Conservation (phyloP, 2,888 invertebrate genomes). For the Girardia tigrina region DNA sequence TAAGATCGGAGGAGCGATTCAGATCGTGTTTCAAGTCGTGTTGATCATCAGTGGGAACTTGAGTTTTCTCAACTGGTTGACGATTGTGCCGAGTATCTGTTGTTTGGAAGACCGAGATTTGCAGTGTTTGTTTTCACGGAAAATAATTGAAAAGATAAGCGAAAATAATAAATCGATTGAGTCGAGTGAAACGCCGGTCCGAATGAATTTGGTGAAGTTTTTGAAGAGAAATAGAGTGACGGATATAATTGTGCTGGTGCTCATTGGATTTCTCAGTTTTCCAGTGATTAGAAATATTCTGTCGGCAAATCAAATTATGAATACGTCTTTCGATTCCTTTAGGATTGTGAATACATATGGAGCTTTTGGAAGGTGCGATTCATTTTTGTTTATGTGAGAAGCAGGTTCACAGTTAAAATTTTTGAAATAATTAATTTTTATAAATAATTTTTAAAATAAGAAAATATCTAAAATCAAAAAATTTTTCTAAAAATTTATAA, state of each 20-base stretch:
- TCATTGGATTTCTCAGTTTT: constrained; percentile 49
- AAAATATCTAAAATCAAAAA: too few species aligned
- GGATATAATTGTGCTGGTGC: constrained; percentile 41
- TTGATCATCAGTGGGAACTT: constrained; percentile 51
- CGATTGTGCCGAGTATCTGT: constrained; percentile 49
- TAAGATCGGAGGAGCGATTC: constrained; percentile 43
- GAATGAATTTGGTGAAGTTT: not conserved
- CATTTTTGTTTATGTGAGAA: too few species aligned
- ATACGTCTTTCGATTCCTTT: constrained; percentile 51
- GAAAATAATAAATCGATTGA: too few species aligned
- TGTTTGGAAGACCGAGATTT: constrained; percentile 49
- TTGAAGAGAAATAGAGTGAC: not conserved
- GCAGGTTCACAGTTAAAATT: too few species aligned
- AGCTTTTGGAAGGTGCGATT: constrained; percentile 51
- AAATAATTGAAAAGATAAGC: too few species aligned
- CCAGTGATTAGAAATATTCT: constrained; percentile 50
- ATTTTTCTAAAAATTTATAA: too few species aligned
- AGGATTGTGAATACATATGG: constrained; percentile 52
- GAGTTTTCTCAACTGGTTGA: constrained; percentile 52
- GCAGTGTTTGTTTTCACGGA: constrained; percentile 42
- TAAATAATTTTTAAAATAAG: too few species aligned
- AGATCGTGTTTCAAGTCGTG: constrained; percentile 41
- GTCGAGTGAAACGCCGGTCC: too few species aligned
- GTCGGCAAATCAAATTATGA: constrained; percentile 49
- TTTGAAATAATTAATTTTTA: too few species aligned